These are phyloP conservation scores for Silurus asotus DNA, from an alignment of 2,113 vertebrate genomes.

Conservation along the genomic window DNA sequence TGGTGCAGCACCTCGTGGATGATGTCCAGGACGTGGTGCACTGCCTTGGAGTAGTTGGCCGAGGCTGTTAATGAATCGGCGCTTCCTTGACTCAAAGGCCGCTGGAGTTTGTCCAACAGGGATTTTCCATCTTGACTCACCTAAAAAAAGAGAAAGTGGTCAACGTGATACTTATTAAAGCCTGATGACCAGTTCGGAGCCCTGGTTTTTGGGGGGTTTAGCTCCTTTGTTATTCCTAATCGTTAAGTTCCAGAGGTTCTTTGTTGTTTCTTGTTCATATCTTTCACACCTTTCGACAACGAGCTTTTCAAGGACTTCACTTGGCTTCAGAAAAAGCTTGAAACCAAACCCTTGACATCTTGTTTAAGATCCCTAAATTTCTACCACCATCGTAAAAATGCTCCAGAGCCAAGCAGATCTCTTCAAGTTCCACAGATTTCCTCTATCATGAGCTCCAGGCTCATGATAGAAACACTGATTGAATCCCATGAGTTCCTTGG, in stretches of 20 bases:
- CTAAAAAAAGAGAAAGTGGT: constrained; percentile 62
- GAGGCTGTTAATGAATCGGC: constrained; percentile 91
- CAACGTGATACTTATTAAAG: not conserved
- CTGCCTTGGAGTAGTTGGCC: constrained; percentile 96
- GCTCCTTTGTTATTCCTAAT: not conserved
- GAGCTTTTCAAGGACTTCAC: too few species aligned
- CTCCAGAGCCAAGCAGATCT: too few species aligned
- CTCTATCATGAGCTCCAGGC: too few species aligned
- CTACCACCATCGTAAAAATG: too few species aligned
- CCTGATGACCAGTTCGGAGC: not conserved
- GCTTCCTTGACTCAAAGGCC: constrained; percentile 92
- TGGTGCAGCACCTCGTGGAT: constrained; percentile 97
- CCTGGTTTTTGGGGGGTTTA: not conserved
- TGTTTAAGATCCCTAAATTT: too few species aligned
- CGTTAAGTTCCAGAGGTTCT: not conserved
- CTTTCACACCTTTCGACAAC: too few species aligned
- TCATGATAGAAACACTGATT: too few species aligned
- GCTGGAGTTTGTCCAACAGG: constrained; percentile 92
- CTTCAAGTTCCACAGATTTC: too few species aligned
- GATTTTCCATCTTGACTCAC: constrained; percentile 97
- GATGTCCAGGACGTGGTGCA: constrained; percentile 92
- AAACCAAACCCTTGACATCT: too few species aligned
- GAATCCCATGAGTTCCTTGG: too few species aligned
- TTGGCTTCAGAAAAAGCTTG: too few species aligned
- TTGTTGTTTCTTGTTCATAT: not conserved